Evolutionary conservation across 2,797 vertebrate genomes (phyloP).

Genomic region (Steatocranus sp.): DNA sequence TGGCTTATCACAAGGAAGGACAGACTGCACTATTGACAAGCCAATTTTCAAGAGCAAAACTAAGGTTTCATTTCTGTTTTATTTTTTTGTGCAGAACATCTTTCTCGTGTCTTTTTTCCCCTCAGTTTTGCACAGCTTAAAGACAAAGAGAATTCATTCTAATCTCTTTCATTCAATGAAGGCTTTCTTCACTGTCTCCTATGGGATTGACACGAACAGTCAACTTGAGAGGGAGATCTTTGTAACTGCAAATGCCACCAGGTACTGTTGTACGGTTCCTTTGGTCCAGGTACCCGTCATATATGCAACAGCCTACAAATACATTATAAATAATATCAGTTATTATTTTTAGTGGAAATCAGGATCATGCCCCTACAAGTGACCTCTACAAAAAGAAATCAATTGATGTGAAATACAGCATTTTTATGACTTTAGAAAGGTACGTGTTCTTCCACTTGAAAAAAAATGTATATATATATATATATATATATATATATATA

Average conservation of each 20-base stretch:
- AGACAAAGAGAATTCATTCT: not conserved
- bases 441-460: constrained; percentile 7
- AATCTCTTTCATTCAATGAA: constrained; percentile 29
- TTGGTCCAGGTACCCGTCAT: not conserved
- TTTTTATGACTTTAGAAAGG: constrained; percentile 71
- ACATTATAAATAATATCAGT: not conserved
- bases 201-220: constrained; percentile 68
- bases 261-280: constrained; percentile 55
- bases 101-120: not conserved
- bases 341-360: constrained; percentile 68
- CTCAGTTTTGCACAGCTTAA: not conserved
- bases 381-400: constrained; percentile 34
- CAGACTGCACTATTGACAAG: constrained; percentile 62
- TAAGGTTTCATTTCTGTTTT: constrained; percentile 48
- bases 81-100: not conserved
- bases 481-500: too few species aligned
- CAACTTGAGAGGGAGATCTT: constrained; percentile 57
- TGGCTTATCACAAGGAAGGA: constrained; percentile 13
- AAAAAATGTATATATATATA: not conserved
- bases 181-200: constrained; percentile 72
- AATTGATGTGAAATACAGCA: constrained; percentile 80
- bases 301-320: not conserved
- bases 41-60: constrained; percentile 71
- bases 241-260: constrained; percentile 74
- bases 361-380: constrained; percentile 9